Evolutionary conservation across 2,113 vertebrate genomes (phyloP).

Genomic region (Crotalus viridis): DNA sequence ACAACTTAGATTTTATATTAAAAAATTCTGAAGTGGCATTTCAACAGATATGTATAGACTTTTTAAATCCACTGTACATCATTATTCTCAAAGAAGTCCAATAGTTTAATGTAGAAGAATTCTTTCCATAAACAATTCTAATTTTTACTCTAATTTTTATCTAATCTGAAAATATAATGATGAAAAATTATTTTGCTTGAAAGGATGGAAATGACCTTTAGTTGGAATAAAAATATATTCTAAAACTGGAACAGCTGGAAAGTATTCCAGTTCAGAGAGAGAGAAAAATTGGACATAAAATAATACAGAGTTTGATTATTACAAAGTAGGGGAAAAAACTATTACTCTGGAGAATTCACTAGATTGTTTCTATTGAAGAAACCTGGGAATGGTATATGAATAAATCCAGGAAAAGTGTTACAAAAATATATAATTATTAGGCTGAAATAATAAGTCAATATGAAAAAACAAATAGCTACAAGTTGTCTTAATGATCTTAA

Average conservation of each 20-base stretch:
- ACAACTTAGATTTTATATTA: too few relatives aligned
- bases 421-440: neutral
- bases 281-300: neutral
- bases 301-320: neutral
- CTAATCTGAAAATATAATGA: neutral
- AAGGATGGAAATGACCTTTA: neutral
- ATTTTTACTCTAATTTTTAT: neutral
- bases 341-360: conserved; percentile 1
- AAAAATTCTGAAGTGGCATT: too few relatives aligned
- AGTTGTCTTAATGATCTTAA: neutral
- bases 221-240: neutral
- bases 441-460: neutral
- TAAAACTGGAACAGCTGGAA: conserved; percentile 1
- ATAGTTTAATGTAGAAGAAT: too few relatives aligned
- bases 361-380: neutral
- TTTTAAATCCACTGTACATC: neutral
- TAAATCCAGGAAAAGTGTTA: neutral
- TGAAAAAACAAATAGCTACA: neutral
- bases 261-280: neutral
- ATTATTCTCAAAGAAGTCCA: neutral
- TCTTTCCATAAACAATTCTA: neutral
- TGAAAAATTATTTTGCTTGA: neutral
- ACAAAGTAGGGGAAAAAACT: neutral
- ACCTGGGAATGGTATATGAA: neutral
- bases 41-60: too few relatives aligned